Percentiles rank a stretch among this genome's conserved stretches.
phyloP scores from a whole-genome alignment of 92 coral and sea anemone genomes.

The Paragorgia papillata region DNA sequence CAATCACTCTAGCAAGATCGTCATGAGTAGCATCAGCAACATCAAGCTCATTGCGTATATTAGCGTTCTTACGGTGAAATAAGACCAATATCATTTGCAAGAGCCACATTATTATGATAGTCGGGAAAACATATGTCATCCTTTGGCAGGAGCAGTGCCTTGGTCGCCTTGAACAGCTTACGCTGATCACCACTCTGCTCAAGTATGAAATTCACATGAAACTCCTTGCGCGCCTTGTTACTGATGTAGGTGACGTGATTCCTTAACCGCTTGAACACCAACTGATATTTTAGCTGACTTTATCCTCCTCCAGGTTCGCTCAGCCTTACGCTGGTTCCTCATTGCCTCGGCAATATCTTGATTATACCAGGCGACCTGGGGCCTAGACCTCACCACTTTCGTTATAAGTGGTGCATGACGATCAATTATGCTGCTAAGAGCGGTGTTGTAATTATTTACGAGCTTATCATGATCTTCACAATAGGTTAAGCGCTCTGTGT shows the following conservation, averaged over 20 bases:
- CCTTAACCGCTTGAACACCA: constrained; percentile 44
- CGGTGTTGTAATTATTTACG: constrained; percentile 46
- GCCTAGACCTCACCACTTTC: constrained; percentile 57
- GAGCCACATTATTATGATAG: constrained; percentile 37
- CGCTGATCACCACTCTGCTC: constrained; percentile 48
- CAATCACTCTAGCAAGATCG: constrained; percentile 44
- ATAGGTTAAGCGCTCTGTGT: constrained; percentile 19
- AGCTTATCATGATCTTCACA: constrained; percentile 44
- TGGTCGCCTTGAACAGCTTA: constrained; percentile 44
- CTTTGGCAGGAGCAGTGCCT: constrained; percentile 42
- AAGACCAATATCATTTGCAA: constrained; percentile 55
- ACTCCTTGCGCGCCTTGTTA: constrained; percentile 55
- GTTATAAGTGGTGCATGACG: constrained; percentile 58
- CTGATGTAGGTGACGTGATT: constrained; percentile 56
- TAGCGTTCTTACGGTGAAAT: constrained; percentile 49
- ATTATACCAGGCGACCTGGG: constrained; percentile 64
- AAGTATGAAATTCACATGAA: constrained; percentile 25
- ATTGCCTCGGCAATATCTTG: constrained; percentile 60
- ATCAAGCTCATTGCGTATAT: constrained; percentile 53
- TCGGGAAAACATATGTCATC: constrained; percentile 41
- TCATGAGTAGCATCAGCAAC: constrained; percentile 37
- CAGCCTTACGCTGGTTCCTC: constrained; percentile 57
- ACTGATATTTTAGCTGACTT: constrained; percentile 35
- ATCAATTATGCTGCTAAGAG: constrained; percentile 43
- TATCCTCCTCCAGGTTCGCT: constrained; percentile 56